Conservation (phyloP, 2,888 invertebrate genomes). For the Nezara viridula region DNA sequence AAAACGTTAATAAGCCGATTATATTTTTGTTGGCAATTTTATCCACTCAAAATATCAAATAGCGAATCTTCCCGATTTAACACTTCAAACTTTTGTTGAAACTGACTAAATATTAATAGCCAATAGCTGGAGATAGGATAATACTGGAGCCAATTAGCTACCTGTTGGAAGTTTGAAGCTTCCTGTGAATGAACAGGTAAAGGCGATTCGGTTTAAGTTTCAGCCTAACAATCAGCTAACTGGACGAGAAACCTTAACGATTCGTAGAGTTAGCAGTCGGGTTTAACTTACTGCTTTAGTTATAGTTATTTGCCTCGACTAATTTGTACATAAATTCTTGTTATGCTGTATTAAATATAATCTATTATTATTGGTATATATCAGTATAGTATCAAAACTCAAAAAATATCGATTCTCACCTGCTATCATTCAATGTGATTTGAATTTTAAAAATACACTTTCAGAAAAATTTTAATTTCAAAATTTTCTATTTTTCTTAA, state of each 20-base stretch:
- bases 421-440: too few relatives aligned
- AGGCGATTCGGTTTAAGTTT: background rate
- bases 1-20: too few relatives aligned
- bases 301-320: background rate
- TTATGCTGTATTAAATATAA: background rate
- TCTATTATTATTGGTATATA: background rate
- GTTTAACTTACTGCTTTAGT: background rate
- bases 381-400: too few relatives aligned
- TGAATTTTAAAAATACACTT: too few relatives aligned
- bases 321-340: background rate
- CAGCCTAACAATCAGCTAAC: background rate
- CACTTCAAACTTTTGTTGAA: background rate
- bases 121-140: background rate
- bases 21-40: too few relatives aligned
- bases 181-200: background rate
- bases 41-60: too few relatives aligned
- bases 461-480: too few relatives aligned
- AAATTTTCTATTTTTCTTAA: too few relatives aligned
- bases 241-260: background rate
- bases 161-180: background rate
- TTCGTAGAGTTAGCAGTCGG: background rate
- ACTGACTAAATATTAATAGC: background rate
- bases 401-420: too few relatives aligned
- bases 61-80: background rate
- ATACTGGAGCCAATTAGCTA: background rate